Conservation (phyloP, 1,140 invertebrate species). For the Magallana angulata region DNA sequence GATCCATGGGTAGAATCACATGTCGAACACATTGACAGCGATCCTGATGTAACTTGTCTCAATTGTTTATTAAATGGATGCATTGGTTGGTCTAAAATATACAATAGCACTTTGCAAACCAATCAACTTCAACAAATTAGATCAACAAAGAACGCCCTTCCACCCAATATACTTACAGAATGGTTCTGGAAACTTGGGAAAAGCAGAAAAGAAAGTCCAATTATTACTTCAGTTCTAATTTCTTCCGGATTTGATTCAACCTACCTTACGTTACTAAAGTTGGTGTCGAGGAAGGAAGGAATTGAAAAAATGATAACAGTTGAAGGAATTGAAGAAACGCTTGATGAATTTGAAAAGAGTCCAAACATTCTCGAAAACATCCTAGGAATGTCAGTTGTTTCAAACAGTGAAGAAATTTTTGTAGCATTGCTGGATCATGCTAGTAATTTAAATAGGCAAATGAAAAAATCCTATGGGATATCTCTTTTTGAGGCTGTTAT, state of each 20-base stretch:
- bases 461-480: neutral
- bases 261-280: neutral
- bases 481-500: slow-evolving; percentile 39
- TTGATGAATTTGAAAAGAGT: neutral
- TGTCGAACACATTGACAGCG: neutral
- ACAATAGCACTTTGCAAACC: neutral
- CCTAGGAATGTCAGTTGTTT: slow-evolving; percentile 3
- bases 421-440: neutral
- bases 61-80: slow-evolving; percentile 42
- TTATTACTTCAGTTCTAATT: neutral
- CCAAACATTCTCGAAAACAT: neutral
- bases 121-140: neutral
- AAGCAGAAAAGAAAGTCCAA: neutral
- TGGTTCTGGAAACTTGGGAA: slow-evolving; percentile 17
- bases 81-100: slow-evolving; percentile 49
- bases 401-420: neutral
- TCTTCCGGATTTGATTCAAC: neutral
- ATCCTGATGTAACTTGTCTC: slow-evolving; percentile 26
- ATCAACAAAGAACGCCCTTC: neutral
- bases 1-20: neutral
- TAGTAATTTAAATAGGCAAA: neutral
- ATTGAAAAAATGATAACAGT: slow-evolving; percentile 14
- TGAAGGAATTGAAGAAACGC: neutral
- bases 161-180: neutral
- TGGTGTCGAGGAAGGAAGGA: neutral